Conservation (phyloP, 2,888 invertebrate species). For the Psylliodes chrysocephalus region DNA sequence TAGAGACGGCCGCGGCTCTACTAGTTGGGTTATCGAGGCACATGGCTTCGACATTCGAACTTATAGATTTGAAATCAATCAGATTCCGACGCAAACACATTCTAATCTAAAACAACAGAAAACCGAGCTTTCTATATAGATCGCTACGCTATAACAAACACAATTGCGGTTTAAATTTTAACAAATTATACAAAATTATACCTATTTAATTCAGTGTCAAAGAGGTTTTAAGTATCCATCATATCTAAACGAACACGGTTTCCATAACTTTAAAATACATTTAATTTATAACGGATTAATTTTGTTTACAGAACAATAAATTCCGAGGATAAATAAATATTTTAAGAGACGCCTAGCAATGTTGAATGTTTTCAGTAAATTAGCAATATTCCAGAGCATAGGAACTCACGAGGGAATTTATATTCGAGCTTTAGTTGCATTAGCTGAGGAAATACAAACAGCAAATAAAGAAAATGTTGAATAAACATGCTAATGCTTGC, state of each 20-base stretch:
- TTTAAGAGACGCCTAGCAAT: conserved; percentile 23
- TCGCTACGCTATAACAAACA: no score
- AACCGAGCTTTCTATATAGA: no score
- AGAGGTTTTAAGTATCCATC: no score
- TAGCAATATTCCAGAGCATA: conserved; percentile 29
- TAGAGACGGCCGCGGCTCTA: no score
- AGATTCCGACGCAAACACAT: no score
- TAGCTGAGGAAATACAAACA: conserved; percentile 44
- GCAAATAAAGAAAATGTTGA: conserved; percentile 51
- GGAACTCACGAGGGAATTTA: conserved; percentile 28
- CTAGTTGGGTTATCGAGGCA: no score
- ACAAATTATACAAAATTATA: no score
- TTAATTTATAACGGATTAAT: conserved; percentile 6
- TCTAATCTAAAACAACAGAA: no score
- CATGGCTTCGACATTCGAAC: no score
- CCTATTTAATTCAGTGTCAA: no score
- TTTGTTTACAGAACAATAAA: conserved; percentile 17
- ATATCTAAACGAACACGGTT: neutral
- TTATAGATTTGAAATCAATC: no score
- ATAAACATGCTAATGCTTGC: conserved; percentile 46
- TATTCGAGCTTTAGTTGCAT: conserved; percentile 41
- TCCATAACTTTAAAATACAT: neutral
- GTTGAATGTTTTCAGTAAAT: conserved; percentile 33
- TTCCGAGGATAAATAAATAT: conserved; percentile 28
- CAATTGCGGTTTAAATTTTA: no score